A percentile compares a stretch with the other conserved stretches of the same genome.
These are phyloP conservation scores for Agrotis puta DNA, from an alignment of 2,888 invertebrate species.

Conservation along the genomic window DNA sequence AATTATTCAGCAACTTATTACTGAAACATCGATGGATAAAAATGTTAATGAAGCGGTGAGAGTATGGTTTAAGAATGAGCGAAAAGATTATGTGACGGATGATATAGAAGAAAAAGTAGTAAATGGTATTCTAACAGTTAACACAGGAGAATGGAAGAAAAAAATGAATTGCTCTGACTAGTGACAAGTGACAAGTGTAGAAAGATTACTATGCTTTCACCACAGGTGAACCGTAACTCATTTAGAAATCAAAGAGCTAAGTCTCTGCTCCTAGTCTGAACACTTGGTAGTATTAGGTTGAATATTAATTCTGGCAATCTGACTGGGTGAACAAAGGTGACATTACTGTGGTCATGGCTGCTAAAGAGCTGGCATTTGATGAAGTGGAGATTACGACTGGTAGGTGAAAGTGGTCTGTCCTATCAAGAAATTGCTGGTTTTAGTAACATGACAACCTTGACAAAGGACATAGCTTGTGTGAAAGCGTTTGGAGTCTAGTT, in stretches of 20 bases:
- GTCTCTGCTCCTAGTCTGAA: neutral
- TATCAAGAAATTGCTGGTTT: constrained; percentile 8
- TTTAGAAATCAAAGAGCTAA: constrained; percentile 13
- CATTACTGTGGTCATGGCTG: neutral
- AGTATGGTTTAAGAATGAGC: no score
- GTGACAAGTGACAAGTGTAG: neutral
- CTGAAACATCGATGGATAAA: no score
- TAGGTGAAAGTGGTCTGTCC: neutral
- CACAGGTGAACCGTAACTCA: no score
- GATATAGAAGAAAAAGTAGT: no score
- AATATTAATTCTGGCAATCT: constrained; percentile 28
- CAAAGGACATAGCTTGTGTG: no score
- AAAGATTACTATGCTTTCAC: neutral
- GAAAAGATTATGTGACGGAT: no score
- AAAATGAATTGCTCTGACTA: neutral
- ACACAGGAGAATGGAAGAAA: no score
- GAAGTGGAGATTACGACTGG: constrained; percentile 9
- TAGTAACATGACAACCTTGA: neutral
- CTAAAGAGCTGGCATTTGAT: constrained; percentile 16
- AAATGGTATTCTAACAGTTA: no score
- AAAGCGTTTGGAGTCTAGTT: neutral
- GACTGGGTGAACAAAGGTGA: neutral
- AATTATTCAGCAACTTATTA: no score
- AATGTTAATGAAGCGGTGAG: no score
- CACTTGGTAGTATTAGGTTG: neutral